Evolutionary conservation across 2,797 vertebrate species (phyloP).

Genomic region (Alfaro cultratus): DNA sequence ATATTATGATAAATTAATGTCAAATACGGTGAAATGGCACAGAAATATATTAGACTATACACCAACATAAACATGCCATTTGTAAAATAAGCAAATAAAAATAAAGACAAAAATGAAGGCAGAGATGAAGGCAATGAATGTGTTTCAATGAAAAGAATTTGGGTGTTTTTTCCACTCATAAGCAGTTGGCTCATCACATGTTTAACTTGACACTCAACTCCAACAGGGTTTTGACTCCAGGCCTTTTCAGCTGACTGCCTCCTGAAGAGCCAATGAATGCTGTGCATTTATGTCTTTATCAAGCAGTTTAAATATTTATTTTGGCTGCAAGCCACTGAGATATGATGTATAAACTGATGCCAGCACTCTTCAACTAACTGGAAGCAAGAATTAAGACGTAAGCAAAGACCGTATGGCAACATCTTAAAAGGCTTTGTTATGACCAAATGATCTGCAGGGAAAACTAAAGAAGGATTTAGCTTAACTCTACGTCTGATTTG

Average conservation of each 20-base stretch:
- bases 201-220: neutral
- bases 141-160: neutral
- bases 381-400: slow-evolving; percentile 9
- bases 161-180: neutral
- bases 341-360: slow-evolving; percentile 21
- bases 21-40: neutral
- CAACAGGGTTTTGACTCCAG: neutral
- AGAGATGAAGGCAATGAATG: neutral
- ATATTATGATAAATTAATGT: too few relatives aligned
- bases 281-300: slow-evolving; percentile 18
- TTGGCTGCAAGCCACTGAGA: slow-evolving; percentile 17
- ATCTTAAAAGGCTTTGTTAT: slow-evolving; percentile 1
- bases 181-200: neutral
- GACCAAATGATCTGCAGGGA: slow-evolving; percentile 2
- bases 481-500: neutral
- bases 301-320: slow-evolving; percentile 30
- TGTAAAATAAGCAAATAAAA: neutral
- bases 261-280: slow-evolving; percentile 16
- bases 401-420: neutral
- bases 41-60: neutral
- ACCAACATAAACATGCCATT: neutral
- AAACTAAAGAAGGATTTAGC: slow-evolving; percentile 11
- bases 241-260: slow-evolving; percentile 9
- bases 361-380: slow-evolving; percentile 10
- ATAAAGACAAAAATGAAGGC: neutral